Percentiles rank a stretch among this genome's conserved stretches.
Conservation (phyloP, 2,797 vertebrate genomes). For the Karalla daura region DNA sequence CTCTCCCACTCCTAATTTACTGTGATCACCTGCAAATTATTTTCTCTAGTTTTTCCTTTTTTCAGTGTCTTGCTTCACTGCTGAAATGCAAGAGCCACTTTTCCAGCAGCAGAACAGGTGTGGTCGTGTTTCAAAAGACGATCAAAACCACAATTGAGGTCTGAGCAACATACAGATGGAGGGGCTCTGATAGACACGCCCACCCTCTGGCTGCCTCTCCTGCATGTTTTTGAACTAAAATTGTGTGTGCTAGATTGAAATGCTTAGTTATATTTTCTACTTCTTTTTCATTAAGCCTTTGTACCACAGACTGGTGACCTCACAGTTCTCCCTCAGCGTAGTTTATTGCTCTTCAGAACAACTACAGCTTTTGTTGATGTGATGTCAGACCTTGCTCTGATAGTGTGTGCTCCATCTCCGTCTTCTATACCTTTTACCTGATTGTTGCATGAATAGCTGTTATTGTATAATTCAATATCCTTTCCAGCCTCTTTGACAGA, state of each 20-base stretch:
- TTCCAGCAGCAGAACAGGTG: background rate
- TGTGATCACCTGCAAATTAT: background rate
- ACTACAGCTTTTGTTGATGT: conserved; percentile 7
- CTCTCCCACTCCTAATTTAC: background rate
- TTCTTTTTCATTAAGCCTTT: conserved; percentile 9
- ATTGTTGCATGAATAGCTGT: conserved; percentile 5
- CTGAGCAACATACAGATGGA: conserved; percentile 7
- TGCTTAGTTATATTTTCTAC: conserved; percentile 9
- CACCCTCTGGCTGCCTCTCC: background rate
- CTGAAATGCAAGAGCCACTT: background rate
- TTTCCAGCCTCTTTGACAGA: conserved; percentile 7
- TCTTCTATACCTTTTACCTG: conserved; percentile 8
- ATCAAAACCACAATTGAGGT: background rate
- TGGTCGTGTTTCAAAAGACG: conserved; percentile 3
- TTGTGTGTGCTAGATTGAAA: background rate
- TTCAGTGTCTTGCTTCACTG: background rate
- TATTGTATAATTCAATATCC: background rate
- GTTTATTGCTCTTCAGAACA: conserved; percentile 27
- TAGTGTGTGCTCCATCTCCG: conserved; percentile 15
- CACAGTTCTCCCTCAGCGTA: conserved; percentile 1
- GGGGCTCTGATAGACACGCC: background rate
- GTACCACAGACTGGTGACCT: background rate
- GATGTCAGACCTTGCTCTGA: conserved; percentile 27
- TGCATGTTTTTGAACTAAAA: background rate
- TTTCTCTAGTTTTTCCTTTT: background rate